These are phyloP conservation scores for Colius striatus DNA, from an alignment of 2,113 vertebrate genomes.

Conservation along the genomic window DNA sequence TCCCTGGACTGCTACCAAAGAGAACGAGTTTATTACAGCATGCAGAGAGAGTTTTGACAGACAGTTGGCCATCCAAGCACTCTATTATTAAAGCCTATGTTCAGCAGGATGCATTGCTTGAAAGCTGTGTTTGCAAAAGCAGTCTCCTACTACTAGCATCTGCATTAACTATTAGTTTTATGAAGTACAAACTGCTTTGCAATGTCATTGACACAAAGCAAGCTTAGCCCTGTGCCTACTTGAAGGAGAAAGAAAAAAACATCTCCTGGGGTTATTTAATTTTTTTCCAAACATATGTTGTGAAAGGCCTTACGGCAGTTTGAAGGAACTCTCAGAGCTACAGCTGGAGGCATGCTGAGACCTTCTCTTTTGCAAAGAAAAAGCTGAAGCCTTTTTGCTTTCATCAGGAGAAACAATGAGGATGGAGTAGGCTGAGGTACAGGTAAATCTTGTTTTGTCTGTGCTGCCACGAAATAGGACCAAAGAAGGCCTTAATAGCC, in stretches of 20 bases:
- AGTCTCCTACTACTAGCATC: slow-evolving; percentile 6
- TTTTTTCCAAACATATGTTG: slow-evolving; percentile 37
- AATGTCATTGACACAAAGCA: slow-evolving; percentile 43
- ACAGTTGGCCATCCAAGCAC: not conserved
- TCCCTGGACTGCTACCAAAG: not conserved
- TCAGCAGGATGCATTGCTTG: slow-evolving; percentile 34
- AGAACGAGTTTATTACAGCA: slow-evolving; percentile 42
- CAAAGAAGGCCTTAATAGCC: not conserved
- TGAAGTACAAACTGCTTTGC: slow-evolving; percentile 33
- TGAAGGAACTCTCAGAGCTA: slow-evolving; percentile 32
- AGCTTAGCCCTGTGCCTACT: not conserved
- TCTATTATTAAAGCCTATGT: slow-evolving; percentile 8
- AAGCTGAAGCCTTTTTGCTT: slow-evolving; percentile 1
- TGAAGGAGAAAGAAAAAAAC: slow-evolving; percentile 37
- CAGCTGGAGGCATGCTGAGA: slow-evolving; percentile 45
- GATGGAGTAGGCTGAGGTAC: not conserved
- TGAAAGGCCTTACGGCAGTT: slow-evolving; percentile 5
- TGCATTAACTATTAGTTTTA: slow-evolving; percentile 49
- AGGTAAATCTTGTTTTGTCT: not conserved
- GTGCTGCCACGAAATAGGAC: not conserved
- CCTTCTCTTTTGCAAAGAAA: slow-evolving; percentile 2
- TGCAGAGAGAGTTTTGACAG: slow-evolving; percentile 27
- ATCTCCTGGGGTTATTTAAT: slow-evolving; percentile 36
- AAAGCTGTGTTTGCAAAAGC: slow-evolving; percentile 20
- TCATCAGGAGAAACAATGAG: not conserved